Evolutionary conservation across 2,888 invertebrate species (phyloP).

Genomic region (Lasioglossum pauxillum): DNA sequence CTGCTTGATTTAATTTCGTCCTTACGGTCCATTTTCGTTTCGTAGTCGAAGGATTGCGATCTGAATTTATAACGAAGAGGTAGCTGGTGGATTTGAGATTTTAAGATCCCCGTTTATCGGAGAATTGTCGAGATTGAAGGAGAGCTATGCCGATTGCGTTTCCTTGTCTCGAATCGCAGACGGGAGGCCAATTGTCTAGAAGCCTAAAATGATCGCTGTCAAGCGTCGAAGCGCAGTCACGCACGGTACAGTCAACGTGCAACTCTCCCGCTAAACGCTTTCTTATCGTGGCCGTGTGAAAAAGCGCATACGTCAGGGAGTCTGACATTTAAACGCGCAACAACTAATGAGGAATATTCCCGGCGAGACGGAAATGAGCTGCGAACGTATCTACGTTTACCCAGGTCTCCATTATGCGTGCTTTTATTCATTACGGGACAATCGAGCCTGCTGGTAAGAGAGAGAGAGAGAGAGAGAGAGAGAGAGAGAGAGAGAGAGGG

Average conservation of each 20-base stretch:
- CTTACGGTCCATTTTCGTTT: too few relatives aligned
- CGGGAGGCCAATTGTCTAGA: background rate
- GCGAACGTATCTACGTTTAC: conserved; percentile 51
- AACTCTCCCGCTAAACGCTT: conserved; percentile 45
- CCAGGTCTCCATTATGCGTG: conserved; percentile 53
- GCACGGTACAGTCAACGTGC: background rate
- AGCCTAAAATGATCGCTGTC: background rate
- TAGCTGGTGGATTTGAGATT: background rate
- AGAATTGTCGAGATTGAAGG: background rate
- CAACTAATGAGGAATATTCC: conserved; percentile 69
- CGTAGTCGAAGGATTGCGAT: background rate
- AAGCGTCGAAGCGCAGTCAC: conserved; percentile 19
- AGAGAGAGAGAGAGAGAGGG: background rate
- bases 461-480: too few relatives aligned
- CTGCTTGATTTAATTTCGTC: background rate
- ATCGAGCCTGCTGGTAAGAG: conserved; percentile 33
- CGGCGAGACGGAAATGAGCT: conserved; percentile 69
- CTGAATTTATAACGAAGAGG: background rate
- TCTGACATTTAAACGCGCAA: conserved; percentile 62
- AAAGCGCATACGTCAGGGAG: conserved; percentile 48
- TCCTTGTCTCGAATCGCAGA: background rate
- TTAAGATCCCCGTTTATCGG: background rate
- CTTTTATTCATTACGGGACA: conserved; percentile 64
- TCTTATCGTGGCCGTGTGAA: conserved; percentile 40
- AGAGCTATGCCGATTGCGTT: too few relatives aligned